Base-by-base conservation (phyloP, 2,888 invertebrate species). In the Anarsia innoxiella region DNA sequence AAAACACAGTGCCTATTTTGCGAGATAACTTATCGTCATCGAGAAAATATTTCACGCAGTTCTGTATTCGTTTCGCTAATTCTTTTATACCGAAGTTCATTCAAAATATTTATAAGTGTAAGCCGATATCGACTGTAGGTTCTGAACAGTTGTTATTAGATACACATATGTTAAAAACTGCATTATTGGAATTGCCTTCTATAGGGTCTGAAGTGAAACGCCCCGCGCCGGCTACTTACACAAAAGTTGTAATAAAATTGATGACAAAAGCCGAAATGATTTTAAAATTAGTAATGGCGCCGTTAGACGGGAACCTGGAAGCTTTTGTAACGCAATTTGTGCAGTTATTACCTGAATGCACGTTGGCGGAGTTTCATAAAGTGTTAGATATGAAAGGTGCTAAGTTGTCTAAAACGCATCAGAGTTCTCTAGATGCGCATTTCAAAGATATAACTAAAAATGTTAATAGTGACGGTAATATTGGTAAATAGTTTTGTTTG, bases 241-340 rank as follows among this genome's bases (percentile, higher is more conserved):
- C 91, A 0, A 93, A 93, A 64, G 87, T 88, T 0, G 94, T 95
- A 0, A 89, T 93, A 1, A 91, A 92, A 78, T 88, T 97, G 23
- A 98, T 99, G 97, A 96, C 95, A 0, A 95, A 95, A 61, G 98
- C 98, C 0, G 99, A 99, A 75, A 97, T 99, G 96, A 94, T 99
- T 25, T 83, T 99, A n/a, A 99, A 99, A 84, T 88, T 99, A 16
- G 96, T 98, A 0, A 98, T 99, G 98, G 93, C 97, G 1, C 96
- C 97, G 0, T 84, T 93, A 11, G 94, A 96, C 48, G 68, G 67
- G 0, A 66, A 70, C 3, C 76, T 91, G 0, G 91, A 91, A 29
- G 90, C 91, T 0, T 93, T 98, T 60, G 93, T 96, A 0, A 92
- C 93, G 30, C 97, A 97, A 65, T 97, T 95, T 59, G 88, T 93